Conservation (phyloP, 2,113 vertebrate species). For the Emydura subglobosa region DNA sequence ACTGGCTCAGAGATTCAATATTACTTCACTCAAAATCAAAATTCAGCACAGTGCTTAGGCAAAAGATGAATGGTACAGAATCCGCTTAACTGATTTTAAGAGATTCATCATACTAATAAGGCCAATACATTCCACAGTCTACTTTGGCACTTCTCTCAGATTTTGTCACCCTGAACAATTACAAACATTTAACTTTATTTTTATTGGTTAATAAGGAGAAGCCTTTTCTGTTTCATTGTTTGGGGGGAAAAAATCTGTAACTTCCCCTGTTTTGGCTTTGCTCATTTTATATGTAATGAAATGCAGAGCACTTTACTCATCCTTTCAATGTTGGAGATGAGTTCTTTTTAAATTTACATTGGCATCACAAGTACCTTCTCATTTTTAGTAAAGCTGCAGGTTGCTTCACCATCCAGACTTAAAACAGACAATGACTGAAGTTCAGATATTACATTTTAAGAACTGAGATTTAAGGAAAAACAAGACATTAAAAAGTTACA, state of each 20-base stretch:
- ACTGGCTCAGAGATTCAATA: constrained; percentile 1
- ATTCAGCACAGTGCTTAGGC: constrained; percentile 29
- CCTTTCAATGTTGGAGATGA: constrained; percentile 61
- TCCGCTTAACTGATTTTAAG: constrained; percentile 23
- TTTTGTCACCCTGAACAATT: constrained; percentile 13
- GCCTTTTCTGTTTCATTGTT: constrained; percentile 27
- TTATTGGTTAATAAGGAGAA: constrained; percentile 2
- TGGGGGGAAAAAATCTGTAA: background rate
- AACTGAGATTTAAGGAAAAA: constrained; percentile 73
- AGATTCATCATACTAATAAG: constrained; percentile 31
- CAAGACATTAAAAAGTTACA: constrained; percentile 70
- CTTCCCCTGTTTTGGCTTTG: constrained; percentile 6
- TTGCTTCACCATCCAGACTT: constrained; percentile 68
- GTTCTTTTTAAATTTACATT: constrained; percentile 66
- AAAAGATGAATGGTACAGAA: constrained; percentile 37
- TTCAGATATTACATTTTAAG: constrained; percentile 62
- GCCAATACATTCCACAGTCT: constrained; percentile 10
- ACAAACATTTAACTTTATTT: constrained; percentile 21
- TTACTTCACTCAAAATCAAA: background rate
- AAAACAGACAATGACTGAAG: constrained; percentile 15
- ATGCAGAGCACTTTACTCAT: constrained; percentile 48
- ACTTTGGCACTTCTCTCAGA: constrained; percentile 66
- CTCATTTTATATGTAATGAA: constrained; percentile 67
- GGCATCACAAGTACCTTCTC: constrained; percentile 73
- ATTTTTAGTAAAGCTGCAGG: constrained; percentile 63